Evolutionary conservation across 2,113 vertebrate species (phyloP).

Genomic region (Cavia porcellus): DNA sequence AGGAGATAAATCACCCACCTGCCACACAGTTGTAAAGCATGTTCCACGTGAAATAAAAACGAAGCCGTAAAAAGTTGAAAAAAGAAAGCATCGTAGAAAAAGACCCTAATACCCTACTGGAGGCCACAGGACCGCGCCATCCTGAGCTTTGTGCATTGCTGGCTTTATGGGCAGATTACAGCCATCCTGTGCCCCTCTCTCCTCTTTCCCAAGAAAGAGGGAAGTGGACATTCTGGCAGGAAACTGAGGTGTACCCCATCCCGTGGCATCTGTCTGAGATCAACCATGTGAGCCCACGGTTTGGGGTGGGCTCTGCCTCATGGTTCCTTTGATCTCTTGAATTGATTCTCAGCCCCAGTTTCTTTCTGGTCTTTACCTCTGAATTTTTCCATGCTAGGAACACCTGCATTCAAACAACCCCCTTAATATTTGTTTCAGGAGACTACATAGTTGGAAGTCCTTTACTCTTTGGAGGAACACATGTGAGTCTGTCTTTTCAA

Average conservation of each 20-base stretch:
- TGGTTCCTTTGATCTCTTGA: not conserved
- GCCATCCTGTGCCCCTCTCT: rapidly evolving
- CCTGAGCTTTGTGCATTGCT: rapidly evolving
- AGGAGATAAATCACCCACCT: not conserved
- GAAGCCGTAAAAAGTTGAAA: not conserved
- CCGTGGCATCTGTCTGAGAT: rapidly evolving
- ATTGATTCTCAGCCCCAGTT: rapidly evolving
- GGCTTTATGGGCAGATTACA: not conserved
- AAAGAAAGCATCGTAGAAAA: not conserved
- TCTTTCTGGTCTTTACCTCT: not conserved
- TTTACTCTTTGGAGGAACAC: conserved; percentile 15
- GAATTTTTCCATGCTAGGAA: not conserved
- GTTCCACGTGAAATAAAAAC: not conserved
- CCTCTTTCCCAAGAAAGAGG: too few relatives aligned
- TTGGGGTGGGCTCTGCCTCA: rapidly evolving
- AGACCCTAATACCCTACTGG: not conserved
- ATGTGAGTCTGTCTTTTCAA: not conserved
- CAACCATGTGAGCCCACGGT: rapidly evolving
- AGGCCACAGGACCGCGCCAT: rapidly evolving
- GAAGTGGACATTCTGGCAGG: not conserved
- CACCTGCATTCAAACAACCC: rapidly evolving
- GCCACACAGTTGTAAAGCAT: not conserved
- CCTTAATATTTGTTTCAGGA: not conserved
- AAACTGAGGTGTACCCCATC: not conserved
- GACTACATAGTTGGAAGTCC: not conserved